Conservation (phyloP, 2,888 invertebrate species). For the Ormyrus rosae region DNA sequence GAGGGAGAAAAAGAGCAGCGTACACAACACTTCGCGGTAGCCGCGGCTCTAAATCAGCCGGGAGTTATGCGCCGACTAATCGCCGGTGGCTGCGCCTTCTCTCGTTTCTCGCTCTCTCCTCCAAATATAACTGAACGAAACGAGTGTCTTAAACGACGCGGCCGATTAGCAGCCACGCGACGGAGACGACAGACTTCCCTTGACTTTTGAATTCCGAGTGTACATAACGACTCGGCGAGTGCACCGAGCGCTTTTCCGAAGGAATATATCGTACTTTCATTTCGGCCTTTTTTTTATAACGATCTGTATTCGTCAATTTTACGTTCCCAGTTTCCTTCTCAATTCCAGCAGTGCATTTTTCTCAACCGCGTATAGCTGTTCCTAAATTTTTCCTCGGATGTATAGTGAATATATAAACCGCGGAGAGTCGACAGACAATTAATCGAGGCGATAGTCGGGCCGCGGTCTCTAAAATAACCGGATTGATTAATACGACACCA, state of each 20-base stretch:
- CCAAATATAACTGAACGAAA: constrained; percentile 74
- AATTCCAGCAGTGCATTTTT: background rate
- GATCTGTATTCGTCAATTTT: background rate
- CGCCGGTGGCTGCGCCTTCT: constrained; percentile 65
- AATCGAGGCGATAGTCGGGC: constrained; percentile 32
- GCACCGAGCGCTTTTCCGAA: too few relatives aligned
- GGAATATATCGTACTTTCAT: background rate
- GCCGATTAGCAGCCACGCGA: constrained; percentile 69
- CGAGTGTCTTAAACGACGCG: constrained; percentile 68
- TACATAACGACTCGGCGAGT: background rate
- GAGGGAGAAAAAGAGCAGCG: constrained; percentile 51
- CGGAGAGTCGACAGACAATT: constrained; percentile 43
- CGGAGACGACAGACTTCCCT: constrained; percentile 28
- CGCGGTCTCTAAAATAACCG: constrained; percentile 46
- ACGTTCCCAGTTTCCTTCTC: background rate
- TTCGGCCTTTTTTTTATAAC: background rate
- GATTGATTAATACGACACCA: constrained; percentile 53
- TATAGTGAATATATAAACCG: constrained; percentile 53
- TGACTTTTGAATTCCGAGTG: background rate
- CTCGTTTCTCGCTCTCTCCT: constrained; percentile 63
- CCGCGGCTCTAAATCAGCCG: constrained; percentile 70
- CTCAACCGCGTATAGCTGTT: background rate
- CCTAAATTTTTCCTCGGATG: background rate
- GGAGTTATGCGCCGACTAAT: constrained; percentile 75
- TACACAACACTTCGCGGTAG: constrained; percentile 56